Evolutionary conservation across 2,888 invertebrate species (phyloP).

Genomic region (Brachyopa scutellaris): DNA sequence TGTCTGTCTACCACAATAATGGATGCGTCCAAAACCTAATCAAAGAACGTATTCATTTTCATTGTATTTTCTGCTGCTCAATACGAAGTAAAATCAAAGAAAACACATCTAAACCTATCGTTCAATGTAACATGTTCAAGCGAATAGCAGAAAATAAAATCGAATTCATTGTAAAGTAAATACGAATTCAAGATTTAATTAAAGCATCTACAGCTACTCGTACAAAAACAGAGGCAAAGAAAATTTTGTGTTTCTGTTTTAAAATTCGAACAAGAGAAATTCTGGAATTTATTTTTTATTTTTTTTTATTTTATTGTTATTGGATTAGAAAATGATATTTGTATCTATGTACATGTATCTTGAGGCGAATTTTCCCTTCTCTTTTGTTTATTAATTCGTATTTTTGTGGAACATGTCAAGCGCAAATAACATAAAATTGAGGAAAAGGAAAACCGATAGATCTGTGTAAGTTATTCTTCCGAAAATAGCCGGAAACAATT

Average conservation of each 20-base stretch:
- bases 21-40: too few relatives aligned
- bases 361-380: conserved; percentile 5
- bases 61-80: neutral
- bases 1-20: too few relatives aligned
- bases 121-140: neutral
- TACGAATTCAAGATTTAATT: conserved; percentile 26
- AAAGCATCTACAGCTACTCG: conserved; percentile 8
- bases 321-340: conserved; percentile 13
- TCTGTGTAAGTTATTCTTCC: conserved; percentile 9
- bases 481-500: conserved; percentile 48
- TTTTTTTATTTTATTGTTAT: conserved; percentile 12
- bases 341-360: too few relatives aligned
- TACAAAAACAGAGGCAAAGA: neutral
- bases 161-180: too few relatives aligned
- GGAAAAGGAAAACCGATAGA: conserved; percentile 19
- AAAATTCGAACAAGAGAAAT: conserved; percentile 11
- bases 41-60: neutral
- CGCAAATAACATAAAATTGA: conserved; percentile 38
- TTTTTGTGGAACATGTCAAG: conserved; percentile 52
- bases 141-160: too few relatives aligned
- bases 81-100: too few relatives aligned
- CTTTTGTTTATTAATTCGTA: conserved; percentile 49
- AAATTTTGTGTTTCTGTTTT: conserved; percentile 6
- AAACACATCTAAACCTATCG: neutral
- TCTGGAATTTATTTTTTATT: conserved; percentile 9